Evolutionary conservation across 2,888 invertebrate genomes (phyloP).

Genomic region (Nephrotoma flavescens): DNA sequence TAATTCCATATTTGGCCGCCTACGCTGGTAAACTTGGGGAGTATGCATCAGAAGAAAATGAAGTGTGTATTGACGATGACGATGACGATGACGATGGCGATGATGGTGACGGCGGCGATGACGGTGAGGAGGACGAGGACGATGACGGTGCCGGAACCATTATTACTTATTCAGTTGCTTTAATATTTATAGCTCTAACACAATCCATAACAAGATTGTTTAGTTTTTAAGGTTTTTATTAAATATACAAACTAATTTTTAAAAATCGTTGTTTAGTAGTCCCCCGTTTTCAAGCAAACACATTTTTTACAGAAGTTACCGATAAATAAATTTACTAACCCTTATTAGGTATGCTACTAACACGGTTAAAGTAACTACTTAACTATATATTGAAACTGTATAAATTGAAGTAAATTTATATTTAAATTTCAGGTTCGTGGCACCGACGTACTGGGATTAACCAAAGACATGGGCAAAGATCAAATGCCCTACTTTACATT

Average conservation of each 20-base stretch:
- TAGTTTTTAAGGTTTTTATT: background rate
- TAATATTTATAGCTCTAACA: background rate
- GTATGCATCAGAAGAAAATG: conserved; percentile 44
- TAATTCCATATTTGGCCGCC: conserved; percentile 56
- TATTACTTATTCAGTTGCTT: background rate
- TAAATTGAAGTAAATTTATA: background rate
- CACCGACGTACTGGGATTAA: conserved; percentile 38
- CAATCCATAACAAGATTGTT: background rate
- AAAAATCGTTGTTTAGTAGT: background rate
- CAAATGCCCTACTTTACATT: conserved; percentile 48
- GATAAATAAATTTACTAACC: background rate
- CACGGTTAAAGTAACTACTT: background rate
- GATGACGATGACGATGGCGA: background rate
- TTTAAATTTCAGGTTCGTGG: conserved; percentile 29
- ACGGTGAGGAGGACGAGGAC: background rate
- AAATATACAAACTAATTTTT: background rate
- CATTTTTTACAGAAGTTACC: background rate
- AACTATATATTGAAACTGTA: background rate
- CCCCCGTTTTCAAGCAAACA: background rate
- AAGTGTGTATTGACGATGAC: conserved; percentile 29
- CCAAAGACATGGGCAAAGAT: conserved; percentile 38
- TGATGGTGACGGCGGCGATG: no score
- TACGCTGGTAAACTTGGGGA: conserved; percentile 56
- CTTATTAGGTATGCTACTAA: background rate
- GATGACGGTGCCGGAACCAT: background rate